Evolutionary conservation across 2,888 invertebrate genomes (phyloP), one percentile per base, ranked within the genome.

Genomic region (Exephanes ischioxanthus): DNA sequence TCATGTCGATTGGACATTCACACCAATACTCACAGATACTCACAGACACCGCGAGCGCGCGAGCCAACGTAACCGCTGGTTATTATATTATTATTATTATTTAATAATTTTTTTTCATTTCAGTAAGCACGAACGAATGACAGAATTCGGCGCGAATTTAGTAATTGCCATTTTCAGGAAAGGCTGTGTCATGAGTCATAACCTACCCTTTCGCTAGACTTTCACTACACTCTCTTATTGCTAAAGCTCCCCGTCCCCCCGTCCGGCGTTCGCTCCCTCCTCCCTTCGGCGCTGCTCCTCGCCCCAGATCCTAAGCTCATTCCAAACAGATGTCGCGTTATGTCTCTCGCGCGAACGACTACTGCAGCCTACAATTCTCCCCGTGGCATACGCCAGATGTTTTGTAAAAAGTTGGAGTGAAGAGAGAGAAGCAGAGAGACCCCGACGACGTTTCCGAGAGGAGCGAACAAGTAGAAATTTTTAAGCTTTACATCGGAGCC

Each of bases 261-360:
- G n/a, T 37, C 53, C 41, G 37, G 37, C 41, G 53, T n/a, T 37
- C 48, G 79, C 79, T 73, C 41, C 67, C 33, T 77, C 26, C 68
- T 48, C 80, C 30, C 58, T 51, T 75, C 63, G 16, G 37, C 61
- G 58, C 58, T 72, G n/a, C 55, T 37, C 61, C 51, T 79, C 80
- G 11, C 16, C 68, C 75, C 67, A 11, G 51, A 75, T 66, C 78
- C 87, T 85, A 22, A 82, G 88, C 89, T 90, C 91, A 88, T 91
- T 91, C 84, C 89, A 88, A 91, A 89, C 91, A 91, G 91, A 92
- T 91, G 91, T 90, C 90, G 89, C 90, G 89, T 91, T 91, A 90
- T 83, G 90, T 91, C 87, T 90, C 88, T 89, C 75, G 89, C 87
- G 88, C 89, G 87, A 89, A 84, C 90, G 85, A 88, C 90, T 80